Percentiles rank a stretch among this genome's conserved stretches.
Conservation (phyloP, 2,797 vertebrate species). For the Amblyraja radiata region DNA sequence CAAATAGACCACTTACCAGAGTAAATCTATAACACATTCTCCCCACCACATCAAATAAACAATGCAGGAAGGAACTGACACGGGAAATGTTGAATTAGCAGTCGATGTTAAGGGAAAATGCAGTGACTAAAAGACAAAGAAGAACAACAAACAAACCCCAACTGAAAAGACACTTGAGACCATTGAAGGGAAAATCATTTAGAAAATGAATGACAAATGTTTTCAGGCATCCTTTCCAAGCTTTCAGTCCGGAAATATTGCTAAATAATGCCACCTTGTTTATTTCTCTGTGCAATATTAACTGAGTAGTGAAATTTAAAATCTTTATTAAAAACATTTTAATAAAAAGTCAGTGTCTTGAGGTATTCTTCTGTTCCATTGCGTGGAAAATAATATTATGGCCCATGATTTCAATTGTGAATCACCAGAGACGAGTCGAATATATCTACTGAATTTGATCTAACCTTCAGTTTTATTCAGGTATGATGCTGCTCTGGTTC, state of each 20-base stretch:
- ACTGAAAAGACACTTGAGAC: neutral
- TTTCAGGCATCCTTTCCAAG: neutral
- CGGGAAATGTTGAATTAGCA: conserved; percentile 35
- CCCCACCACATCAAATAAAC: conserved; percentile 19
- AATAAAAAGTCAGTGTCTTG: neutral
- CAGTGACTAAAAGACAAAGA: conserved; percentile 22
- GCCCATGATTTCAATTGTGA: neutral
- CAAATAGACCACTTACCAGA: neutral
- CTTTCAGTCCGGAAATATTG: neutral
- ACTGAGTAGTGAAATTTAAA: neutral
- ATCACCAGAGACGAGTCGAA: neutral
- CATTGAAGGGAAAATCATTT: conserved; percentile 14
- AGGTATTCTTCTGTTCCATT: too few species aligned
- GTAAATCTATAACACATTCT: conserved; percentile 33
- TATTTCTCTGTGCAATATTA: conserved; percentile 17
- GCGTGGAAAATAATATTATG: neutral
- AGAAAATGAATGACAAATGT: conserved; percentile 37
- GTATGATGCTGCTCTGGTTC: neutral
- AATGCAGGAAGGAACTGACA: conserved; percentile 35
- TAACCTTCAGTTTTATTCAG: neutral
- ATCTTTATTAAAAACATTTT: neutral
- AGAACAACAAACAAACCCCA: neutral
- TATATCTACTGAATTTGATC: neutral
- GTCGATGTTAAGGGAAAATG: conserved; percentile 14
- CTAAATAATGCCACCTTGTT: neutral